These are phyloP conservation scores for Trichonephila inaurata DNA, from an alignment of 1,140 invertebrate genomes.

Conservation along the genomic window DNA sequence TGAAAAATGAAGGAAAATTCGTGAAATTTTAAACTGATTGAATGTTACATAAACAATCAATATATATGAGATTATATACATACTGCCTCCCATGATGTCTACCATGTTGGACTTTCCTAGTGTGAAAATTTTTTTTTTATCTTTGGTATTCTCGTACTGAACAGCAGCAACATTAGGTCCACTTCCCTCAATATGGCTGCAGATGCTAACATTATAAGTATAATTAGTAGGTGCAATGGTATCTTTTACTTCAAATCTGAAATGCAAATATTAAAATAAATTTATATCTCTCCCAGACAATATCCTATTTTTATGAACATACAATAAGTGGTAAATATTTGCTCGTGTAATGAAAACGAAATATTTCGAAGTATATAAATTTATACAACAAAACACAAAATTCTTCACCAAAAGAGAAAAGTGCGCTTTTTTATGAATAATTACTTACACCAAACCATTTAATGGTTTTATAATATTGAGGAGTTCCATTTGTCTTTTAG, in stretches of 20 bases:
- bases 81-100: conserved; percentile 56
- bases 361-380: too few species aligned
- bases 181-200: conserved; percentile 34
- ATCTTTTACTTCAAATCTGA: conserved; percentile 67
- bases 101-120: conserved; percentile 44
- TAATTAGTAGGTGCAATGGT: neutral
- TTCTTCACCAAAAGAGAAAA: too few species aligned
- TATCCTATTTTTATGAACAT: too few species aligned
- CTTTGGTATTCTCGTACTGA: neutral
- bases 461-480: conserved; percentile 39
- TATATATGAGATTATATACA: conserved; percentile 13
- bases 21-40: too few species aligned
- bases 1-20: too few species aligned
- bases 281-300: too few species aligned
- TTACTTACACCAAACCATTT: conserved; percentile 33
- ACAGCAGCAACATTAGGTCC: conserved; percentile 26
- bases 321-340: too few species aligned
- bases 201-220: conserved; percentile 68
- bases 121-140: neutral
- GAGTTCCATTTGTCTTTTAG: conserved; percentile 17
- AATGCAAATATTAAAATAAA: neutral
- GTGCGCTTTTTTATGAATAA: too few species aligned
- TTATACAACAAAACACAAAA: too few species aligned
- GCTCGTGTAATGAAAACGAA: too few species aligned
- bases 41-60: neutral